Percentiles rank a stretch among this genome's conserved stretches.
Conservation (phyloP, 2,113 vertebrate species). For the Pollachius pollachius region DNA sequence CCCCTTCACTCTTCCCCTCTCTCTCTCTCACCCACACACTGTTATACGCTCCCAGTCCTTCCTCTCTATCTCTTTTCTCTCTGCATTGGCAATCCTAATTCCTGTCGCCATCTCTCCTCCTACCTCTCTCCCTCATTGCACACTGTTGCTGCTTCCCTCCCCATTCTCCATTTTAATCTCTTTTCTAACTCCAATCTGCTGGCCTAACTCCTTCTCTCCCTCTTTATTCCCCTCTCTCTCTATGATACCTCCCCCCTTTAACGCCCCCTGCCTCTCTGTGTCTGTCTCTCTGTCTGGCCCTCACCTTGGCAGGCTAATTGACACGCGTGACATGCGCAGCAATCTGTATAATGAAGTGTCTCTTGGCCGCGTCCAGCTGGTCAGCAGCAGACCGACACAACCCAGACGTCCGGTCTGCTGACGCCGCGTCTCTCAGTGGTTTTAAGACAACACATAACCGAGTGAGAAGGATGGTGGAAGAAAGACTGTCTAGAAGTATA, state of each 20-base stretch:
- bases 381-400: slow-evolving; percentile 68
- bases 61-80: slow-evolving; percentile 13
- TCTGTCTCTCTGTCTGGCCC: slow-evolving; percentile 11
- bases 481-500: background rate
- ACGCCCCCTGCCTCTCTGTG: slow-evolving; percentile 1
- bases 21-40: slow-evolving; percentile 17
- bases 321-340: slow-evolving; percentile 76
- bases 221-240: slow-evolving; percentile 14
- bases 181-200: background rate
- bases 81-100: background rate
- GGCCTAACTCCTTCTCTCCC: slow-evolving; percentile 13
- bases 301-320: slow-evolving; percentile 65
- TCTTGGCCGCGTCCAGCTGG: slow-evolving; percentile 56
- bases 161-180: slow-evolving; percentile 23
- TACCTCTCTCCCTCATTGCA: too few species aligned
- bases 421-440: background rate
- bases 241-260: slow-evolving; percentile 2
- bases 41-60: background rate
- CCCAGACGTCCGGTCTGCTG: slow-evolving; percentile 57
- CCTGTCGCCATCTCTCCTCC: too few species aligned
- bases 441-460: background rate
- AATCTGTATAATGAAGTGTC: slow-evolving; percentile 81
- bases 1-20: slow-evolving; percentile 39
- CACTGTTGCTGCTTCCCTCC: background rate
- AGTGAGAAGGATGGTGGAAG: background rate